Conservation (phyloP, 2,113 vertebrate genomes). For the Okapia johnstoni region DNA sequence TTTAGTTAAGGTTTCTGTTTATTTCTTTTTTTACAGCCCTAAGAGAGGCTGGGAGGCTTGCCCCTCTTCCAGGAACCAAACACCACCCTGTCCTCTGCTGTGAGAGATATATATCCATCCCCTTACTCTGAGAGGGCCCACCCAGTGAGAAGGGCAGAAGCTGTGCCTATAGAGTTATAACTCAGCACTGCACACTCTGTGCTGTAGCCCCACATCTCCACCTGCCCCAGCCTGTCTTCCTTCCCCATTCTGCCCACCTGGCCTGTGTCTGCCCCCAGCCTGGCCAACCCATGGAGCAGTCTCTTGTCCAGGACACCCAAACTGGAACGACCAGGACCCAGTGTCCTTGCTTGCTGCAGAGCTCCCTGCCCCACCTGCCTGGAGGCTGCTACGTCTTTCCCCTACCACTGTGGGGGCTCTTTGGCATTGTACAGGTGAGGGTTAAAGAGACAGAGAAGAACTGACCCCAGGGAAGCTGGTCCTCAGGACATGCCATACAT, state of each 20-base stretch:
- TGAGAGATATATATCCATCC: background rate
- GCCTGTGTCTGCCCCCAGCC: background rate
- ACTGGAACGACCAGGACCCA: background rate
- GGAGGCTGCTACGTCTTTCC: background rate
- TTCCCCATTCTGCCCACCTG: rapidly evolving
- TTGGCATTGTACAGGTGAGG: background rate
- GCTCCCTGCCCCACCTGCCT: background rate
- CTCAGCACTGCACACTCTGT: too few species aligned
- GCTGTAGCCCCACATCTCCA: too few species aligned
- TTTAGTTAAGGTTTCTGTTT: background rate
- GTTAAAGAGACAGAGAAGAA: background rate
- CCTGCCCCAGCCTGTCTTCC: background rate
- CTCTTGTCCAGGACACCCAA: background rate
- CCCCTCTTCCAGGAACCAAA: background rate
- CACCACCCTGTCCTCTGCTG: background rate
- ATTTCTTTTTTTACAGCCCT: background rate
- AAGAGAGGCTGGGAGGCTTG: background rate
- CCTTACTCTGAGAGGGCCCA: background rate
- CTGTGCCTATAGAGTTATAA: rapidly evolving
- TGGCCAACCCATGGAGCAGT: background rate
- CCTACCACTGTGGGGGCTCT: background rate
- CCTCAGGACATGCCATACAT: background rate
- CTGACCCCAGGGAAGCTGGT: background rate
- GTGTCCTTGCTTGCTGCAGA: background rate
- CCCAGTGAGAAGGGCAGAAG: background rate